phyloP scores from a whole-genome alignment of 2,888 invertebrate species.

The Leptinotarsa rubiginosa region DNA sequence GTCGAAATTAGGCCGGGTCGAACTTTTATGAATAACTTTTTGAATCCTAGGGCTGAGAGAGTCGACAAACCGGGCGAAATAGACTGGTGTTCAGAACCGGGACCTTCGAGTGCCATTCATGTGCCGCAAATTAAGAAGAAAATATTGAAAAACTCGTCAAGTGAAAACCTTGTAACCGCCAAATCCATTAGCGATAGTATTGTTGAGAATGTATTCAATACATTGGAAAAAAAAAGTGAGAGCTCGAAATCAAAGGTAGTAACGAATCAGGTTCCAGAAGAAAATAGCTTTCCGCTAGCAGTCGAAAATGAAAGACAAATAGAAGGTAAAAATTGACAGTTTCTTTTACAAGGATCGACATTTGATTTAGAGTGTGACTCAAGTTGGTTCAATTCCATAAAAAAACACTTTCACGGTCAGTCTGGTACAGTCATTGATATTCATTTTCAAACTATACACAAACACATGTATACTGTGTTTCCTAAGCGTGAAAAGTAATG shows the following conservation, averaged over 20 bases:
- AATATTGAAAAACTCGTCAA: not conserved
- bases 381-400: not conserved
- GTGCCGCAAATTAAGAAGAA: not conserved
- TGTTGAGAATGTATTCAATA: not conserved
- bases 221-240: not conserved
- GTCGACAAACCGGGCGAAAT: not conserved
- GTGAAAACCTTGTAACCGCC: not conserved
- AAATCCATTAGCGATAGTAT: not conserved
- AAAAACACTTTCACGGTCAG: no score
- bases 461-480: no score
- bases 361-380: not conserved
- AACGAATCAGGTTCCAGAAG: not conserved
- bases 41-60: constrained; percentile 9
- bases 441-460: no score
- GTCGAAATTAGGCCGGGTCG: not conserved
- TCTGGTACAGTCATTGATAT: no score
- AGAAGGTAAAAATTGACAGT: not conserved
- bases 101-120: not conserved
- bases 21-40: constrained; percentile 2
- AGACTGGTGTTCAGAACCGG: not conserved
- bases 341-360: not conserved
- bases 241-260: not conserved
- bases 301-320: not conserved
- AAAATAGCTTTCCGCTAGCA: not conserved
- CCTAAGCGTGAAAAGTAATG: no score